phyloP scores from a whole-genome alignment of 1,140 invertebrate genomes.

The Heliconius hermathena region DNA sequence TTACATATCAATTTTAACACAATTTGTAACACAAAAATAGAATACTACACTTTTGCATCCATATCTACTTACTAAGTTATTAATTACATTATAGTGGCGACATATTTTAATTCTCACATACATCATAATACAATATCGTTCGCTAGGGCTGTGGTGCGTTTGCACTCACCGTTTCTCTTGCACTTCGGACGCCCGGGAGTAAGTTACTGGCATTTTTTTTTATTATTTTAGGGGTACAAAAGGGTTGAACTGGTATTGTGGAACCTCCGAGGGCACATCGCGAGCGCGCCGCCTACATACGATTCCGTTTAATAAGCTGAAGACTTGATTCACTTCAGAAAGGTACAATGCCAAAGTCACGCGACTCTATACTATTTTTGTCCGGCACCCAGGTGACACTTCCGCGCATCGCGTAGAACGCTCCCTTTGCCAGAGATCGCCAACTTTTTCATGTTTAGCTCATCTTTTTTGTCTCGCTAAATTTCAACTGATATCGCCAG shows the following conservation, averaged over 20 bases:
- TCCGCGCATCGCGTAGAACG: constrained; percentile 35
- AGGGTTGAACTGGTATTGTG: constrained; percentile 6
- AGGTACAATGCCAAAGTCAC: constrained; percentile 61
- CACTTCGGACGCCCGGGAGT: constrained; percentile 57
- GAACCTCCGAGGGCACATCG: constrained; percentile 31
- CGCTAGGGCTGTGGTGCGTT: constrained; percentile 20
- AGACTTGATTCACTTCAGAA: constrained; percentile 41
- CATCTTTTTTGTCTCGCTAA: constrained; percentile 17
- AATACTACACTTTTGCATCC: background rate
- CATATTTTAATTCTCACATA: background rate
- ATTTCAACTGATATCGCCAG: background rate
- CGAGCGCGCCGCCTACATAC: constrained; percentile 35
- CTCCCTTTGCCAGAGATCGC: constrained; percentile 33
- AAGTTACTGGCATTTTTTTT: constrained; percentile 58
- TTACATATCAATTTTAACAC: no score
- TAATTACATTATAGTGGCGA: background rate
- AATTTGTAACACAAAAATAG: background rate
- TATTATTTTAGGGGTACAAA: constrained; percentile 13
- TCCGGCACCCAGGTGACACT: constrained; percentile 40
- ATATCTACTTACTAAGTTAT: background rate
- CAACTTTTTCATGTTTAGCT: constrained; percentile 36
- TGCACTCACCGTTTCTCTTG: constrained; percentile 59
- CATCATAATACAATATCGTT: background rate
- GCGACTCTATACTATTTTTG: constrained; percentile 47
- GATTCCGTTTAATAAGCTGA: constrained; percentile 35